phyloP scores from a whole-genome alignment of 2,888 invertebrate species.

The Acronicta alni region DNA sequence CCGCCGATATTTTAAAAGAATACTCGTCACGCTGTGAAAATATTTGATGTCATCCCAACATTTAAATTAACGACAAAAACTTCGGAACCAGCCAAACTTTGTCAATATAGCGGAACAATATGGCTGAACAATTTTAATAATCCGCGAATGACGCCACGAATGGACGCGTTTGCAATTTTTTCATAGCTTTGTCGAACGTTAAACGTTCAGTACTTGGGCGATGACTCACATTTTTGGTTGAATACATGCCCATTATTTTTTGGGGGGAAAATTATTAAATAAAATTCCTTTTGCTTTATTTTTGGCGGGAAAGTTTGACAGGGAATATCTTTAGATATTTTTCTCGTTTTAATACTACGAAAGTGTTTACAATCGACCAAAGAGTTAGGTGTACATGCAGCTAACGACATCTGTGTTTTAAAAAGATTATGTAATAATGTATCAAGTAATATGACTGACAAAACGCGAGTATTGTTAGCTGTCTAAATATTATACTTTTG shows the following conservation, averaged over 20 bases:
- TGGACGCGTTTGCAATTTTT: constrained; percentile 67
- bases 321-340: neutral
- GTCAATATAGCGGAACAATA: constrained; percentile 79
- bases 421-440: no score
- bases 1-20: constrained; percentile 56
- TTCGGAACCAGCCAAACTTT: constrained; percentile 71
- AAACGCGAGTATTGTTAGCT: no score
- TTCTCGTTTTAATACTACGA: neutral
- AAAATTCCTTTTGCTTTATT: constrained; percentile 38
- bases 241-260: constrained; percentile 46
- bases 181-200: constrained; percentile 68
- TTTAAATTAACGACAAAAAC: constrained; percentile 78
- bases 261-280: constrained; percentile 40
- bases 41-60: constrained; percentile 71
- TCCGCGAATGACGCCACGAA: constrained; percentile 69
- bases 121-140: constrained; percentile 82
- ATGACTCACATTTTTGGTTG: constrained; percentile 62
- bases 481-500: no score
- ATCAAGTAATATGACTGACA: no score
- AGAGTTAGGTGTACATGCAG: no score
- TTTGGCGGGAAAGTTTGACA: constrained; percentile 19
- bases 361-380: no score
- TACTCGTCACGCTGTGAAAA: constrained; percentile 56
- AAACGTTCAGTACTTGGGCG: constrained; percentile 60
- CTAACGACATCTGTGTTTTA: no score